Evolutionary conservation across 2,888 invertebrate species (phyloP).

Genomic region (Pachycephus smyrnensis): DNA sequence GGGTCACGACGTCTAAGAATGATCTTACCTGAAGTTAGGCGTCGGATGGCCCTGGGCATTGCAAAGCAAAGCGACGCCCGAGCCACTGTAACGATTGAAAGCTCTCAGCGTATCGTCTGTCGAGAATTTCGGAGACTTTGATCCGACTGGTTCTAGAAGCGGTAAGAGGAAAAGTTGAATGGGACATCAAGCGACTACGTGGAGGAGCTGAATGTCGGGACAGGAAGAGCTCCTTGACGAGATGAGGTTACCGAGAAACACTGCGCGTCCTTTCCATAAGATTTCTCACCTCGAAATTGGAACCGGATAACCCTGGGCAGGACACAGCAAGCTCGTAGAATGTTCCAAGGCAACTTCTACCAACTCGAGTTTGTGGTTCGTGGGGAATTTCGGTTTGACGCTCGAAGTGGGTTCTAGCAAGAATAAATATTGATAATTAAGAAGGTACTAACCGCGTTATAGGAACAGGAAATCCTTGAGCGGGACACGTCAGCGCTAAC

Average conservation of each 20-base stretch:
- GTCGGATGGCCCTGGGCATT: slow-evolving; percentile 68
- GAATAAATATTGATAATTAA: slow-evolving; percentile 12
- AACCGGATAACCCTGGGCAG: slow-evolving; percentile 78
- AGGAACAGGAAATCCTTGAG: slow-evolving; percentile 71
- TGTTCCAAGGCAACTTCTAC: slow-evolving; percentile 47
- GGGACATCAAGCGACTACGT: not conserved
- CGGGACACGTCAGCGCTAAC: slow-evolving; percentile 68
- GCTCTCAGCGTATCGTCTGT: slow-evolving; percentile 58
- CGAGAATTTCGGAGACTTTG: slow-evolving; percentile 74
- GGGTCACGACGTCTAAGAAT: not conserved
- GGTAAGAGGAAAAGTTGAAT: slow-evolving; percentile 2
- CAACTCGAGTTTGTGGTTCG: slow-evolving; percentile 62
- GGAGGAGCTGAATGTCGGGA: slow-evolving; percentile 7
- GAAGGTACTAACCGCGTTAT: slow-evolving; percentile 57
- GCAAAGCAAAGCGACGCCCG: slow-evolving; percentile 58
- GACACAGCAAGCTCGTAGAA: slow-evolving; percentile 72
- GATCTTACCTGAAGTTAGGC: slow-evolving; percentile 68
- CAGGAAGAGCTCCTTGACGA: slow-evolving; percentile 2
- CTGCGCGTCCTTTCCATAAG: not conserved
- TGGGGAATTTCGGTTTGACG: slow-evolving; percentile 58
- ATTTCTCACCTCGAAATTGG: slow-evolving; percentile 55
- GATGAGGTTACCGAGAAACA: not conserved
- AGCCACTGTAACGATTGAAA: slow-evolving; percentile 21
- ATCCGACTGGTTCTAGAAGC: slow-evolving; percentile 73
- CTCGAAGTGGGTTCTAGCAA: slow-evolving; percentile 59